Conservation (phyloP, 2,797 vertebrate genomes). For the Sebastes matsubarae region DNA sequence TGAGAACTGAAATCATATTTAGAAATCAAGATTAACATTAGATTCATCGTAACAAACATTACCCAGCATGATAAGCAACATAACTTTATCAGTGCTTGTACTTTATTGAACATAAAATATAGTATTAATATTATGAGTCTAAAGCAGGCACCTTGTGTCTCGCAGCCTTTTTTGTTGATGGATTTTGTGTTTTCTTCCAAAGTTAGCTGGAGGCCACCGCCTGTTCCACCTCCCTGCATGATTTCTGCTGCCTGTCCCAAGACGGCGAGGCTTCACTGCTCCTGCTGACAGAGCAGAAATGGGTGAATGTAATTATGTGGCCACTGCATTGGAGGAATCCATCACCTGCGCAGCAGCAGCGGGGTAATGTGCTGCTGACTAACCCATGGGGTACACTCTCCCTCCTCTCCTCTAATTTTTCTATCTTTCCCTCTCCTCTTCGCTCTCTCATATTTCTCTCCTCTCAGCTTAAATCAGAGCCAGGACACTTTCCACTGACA, state of each 20-base stretch:
- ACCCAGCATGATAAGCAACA: background rate
- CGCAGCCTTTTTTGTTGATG: conserved; percentile 21
- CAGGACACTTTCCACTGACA: conserved; percentile 43
- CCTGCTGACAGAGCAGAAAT: conserved; percentile 83
- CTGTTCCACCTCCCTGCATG: conserved; percentile 40
- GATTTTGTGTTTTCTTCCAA: conserved; percentile 30
- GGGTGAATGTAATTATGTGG: conserved; percentile 82
- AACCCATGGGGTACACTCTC: conserved; percentile 55
- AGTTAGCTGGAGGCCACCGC: conserved; percentile 43
- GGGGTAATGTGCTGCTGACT: conserved; percentile 75
- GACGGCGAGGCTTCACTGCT: conserved; percentile 54
- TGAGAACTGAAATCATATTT: background rate
- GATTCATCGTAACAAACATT: background rate
- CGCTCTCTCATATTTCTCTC: conserved; percentile 64
- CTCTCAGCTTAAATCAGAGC: conserved; percentile 68
- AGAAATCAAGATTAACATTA: background rate
- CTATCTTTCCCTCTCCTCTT: conserved; percentile 26
- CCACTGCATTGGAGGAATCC: conserved; percentile 73
- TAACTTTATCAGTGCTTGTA: background rate
- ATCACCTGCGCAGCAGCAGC: conserved; percentile 76
- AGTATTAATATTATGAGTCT: conserved; percentile 4
- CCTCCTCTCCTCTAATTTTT: conserved; percentile 30
- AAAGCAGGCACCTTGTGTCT: background rate
- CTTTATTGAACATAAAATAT: conserved; percentile 31
- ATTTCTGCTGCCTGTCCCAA: conserved; percentile 69